A percentile compares a stretch with the other conserved stretches of the same genome.
Conservation (phyloP, 92 coral and sea anemone genomes). For the Phenganax marumi region DNA sequence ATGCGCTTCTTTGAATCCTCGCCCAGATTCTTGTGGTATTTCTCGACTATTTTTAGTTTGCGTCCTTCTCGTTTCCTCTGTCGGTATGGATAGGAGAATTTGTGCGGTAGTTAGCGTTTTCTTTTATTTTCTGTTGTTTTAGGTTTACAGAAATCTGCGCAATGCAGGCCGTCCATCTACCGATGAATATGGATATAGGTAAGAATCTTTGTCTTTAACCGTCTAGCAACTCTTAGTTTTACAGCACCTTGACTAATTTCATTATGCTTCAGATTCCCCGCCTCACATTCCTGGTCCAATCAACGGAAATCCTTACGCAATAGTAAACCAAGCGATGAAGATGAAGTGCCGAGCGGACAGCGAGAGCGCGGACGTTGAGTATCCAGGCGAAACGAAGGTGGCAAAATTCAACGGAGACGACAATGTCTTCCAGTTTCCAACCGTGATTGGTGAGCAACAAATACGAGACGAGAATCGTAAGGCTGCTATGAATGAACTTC, state of each 20-base stretch:
- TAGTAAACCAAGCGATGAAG: constrained; percentile 86
- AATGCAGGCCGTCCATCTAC: constrained; percentile 32
- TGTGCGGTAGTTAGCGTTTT: background rate
- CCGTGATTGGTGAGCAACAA: constrained; percentile 56
- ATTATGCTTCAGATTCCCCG: constrained; percentile 46
- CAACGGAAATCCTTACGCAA: constrained; percentile 93
- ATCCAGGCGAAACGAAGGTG: constrained; percentile 52
- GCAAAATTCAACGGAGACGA: constrained; percentile 61
- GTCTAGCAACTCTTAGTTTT: background rate
- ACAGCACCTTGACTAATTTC: background rate
- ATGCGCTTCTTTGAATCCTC: background rate
- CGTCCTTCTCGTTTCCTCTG: background rate
- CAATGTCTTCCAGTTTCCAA: constrained; percentile 51
- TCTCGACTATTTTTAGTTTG: background rate
- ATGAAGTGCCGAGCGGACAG: constrained; percentile 77
- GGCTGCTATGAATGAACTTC: constrained; percentile 73
- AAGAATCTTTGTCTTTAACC: background rate
- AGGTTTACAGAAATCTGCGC: background rate
- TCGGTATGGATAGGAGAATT: background rate
- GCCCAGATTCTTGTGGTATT: constrained; percentile 10
- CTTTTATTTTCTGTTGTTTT: background rate
- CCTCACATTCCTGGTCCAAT: constrained; percentile 90
- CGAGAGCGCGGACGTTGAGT: constrained; percentile 60
- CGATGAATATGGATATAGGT: constrained; percentile 36
- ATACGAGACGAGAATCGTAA: constrained; percentile 62